Base-by-base conservation (phyloP, 2,797 vertebrate genomes). In the Peromyscus melanophrys region DNA sequence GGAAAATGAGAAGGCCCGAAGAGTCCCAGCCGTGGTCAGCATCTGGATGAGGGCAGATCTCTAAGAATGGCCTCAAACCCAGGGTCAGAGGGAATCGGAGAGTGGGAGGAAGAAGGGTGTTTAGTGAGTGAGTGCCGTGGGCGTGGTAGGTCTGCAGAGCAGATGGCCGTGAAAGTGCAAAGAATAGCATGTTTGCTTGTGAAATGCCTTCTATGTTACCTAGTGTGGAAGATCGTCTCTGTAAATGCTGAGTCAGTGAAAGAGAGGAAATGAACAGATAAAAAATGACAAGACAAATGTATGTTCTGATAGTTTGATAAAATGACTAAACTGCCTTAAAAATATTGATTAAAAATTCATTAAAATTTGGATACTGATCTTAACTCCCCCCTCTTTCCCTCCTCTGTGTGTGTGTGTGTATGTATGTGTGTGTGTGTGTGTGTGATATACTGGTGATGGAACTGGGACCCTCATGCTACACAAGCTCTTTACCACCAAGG, bases 1-100 rank as follows among this genome's bases (percentile, higher is more conserved):
- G 97, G 97, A 96, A 97, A 98, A 97, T 76, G 95, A 98, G 98
- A 98, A 94, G 97, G 97, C 93, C 92, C 89, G 85, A 97, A 97
- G 71, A 31, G 55, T 40, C 89, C 13, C 6, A 1, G 81, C 71
- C 76, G 12, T 4, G 31, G 76, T 87, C 90, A 75, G 89, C 92
- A 63, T 88, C 89, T 59, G 86, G 67, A 94, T 94, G 23, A 6
- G 16, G 29, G 40, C 82, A 69, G 95, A 67, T 63, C 52, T 11
- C 31, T 29, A 73, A 89, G 94, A 77, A 37, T 13, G 29, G 69
- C 65, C 61, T 96, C 63, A 57, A 57, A 76, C 92, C 82, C 52
- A 76, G 52, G 75, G 43, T 89, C 92, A 80, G 40, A 27, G 21
- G 27, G 17, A 82, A n/a, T 80, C n/a, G 31, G 37, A 77, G 52